Conservation (phyloP, 2,888 invertebrate species). For the Alitta virens region DNA sequence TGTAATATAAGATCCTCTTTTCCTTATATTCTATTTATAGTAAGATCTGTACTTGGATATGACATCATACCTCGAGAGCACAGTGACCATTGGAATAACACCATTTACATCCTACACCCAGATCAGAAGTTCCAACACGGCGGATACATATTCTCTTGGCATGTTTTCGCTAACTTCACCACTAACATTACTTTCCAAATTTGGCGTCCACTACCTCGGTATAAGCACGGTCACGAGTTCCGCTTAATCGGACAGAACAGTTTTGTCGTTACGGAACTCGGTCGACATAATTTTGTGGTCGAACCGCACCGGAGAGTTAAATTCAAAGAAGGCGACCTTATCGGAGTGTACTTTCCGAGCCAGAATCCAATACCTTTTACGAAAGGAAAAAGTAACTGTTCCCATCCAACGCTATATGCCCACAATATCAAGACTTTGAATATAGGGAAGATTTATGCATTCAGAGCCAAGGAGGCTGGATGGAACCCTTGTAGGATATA, state of each 20-base stretch:
- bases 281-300: conserved; percentile 4
- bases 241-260: conserved; percentile 13
- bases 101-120: conserved; percentile 16
- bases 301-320: not conserved
- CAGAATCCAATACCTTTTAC: conserved; percentile 16
- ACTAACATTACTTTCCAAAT: conserved; percentile 16
- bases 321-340: conserved; percentile 17
- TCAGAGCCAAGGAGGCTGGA: conserved; percentile 8
- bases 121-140: conserved; percentile 9
- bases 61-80: conserved; percentile 8
- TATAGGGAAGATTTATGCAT: conserved; percentile 5
- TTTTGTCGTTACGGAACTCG: not conserved
- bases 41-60: conserved; percentile 7
- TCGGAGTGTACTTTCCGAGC: conserved; percentile 13
- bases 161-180: conserved; percentile 10
- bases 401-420: conserved; percentile 5
- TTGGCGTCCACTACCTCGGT: conserved; percentile 9
- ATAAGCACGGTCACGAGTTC: conserved; percentile 1
- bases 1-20: no score
- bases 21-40: no score
- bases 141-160: conserved; percentile 13
- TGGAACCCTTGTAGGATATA: conserved; percentile 18
- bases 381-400: conserved; percentile 1
- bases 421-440: conserved; percentile 3
- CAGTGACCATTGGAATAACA: conserved; percentile 16